phyloP scores from a whole-genome alignment of 2,797 vertebrate genomes.

The Urocyon cinereoargenteus region DNA sequence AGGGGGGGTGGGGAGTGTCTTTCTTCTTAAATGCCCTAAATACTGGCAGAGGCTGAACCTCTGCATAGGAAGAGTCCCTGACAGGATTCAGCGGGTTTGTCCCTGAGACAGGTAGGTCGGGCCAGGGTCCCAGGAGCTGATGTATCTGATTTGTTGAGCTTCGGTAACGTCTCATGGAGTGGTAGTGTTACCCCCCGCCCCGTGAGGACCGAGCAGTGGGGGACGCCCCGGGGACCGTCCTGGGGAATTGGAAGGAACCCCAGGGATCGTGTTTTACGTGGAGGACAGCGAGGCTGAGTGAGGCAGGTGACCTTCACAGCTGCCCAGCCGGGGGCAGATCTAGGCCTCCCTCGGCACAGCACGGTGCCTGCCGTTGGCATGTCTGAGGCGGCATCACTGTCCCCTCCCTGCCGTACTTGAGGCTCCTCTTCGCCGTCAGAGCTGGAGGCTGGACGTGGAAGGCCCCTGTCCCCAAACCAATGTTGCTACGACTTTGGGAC shows the following conservation, averaged over 20 bases:
- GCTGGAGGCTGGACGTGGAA: not conserved
- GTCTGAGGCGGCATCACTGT: not conserved
- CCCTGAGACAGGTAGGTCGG: not conserved
- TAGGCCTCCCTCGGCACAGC: not conserved
- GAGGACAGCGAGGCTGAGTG: not conserved
- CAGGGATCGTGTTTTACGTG: not conserved
- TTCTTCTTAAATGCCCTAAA: constrained; percentile 64
- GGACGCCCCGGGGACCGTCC: not conserved
- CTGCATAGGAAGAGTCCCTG: not conserved
- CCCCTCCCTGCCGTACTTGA: not conserved
- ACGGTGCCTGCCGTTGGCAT: not conserved
- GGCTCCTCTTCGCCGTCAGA: not conserved
- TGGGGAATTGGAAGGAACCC: not conserved
- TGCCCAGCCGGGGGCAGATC: not conserved
- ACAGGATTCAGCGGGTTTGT: not conserved
- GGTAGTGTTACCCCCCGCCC: not conserved
- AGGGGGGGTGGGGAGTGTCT: not conserved
- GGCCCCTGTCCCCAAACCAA: not conserved
- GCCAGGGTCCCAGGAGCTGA: not conserved
- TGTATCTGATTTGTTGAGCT: not conserved
- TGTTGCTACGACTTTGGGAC: not conserved
- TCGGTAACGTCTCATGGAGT: not conserved
- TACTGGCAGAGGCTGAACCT: constrained; percentile 31
- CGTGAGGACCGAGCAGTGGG: not conserved
- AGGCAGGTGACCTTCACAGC: not conserved